phyloP scores from a whole-genome alignment of 2,797 vertebrate species.

The Enoplosus armatus region DNA sequence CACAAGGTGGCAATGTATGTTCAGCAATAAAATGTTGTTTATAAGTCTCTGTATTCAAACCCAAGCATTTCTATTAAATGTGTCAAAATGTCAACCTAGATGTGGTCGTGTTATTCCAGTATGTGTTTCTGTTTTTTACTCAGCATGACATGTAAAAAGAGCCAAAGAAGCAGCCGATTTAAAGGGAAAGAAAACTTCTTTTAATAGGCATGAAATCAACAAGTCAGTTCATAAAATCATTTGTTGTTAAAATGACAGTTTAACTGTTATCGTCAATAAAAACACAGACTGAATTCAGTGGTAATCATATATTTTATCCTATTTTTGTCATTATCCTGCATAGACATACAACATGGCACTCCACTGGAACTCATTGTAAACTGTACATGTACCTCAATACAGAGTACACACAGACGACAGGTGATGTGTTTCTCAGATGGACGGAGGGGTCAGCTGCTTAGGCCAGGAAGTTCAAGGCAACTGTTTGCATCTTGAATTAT shows the following conservation, averaged over 20 bases:
- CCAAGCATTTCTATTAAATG: constrained; percentile 10
- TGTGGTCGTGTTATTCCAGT: background rate
- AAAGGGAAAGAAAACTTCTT: constrained; percentile 68
- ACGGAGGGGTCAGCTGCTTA: constrained; percentile 34
- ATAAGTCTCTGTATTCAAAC: background rate
- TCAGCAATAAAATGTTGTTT: background rate
- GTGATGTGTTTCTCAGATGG: constrained; percentile 17
- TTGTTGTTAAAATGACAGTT: constrained; percentile 60
- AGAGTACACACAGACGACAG: constrained; percentile 38
- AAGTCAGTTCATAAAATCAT: constrained; percentile 68
- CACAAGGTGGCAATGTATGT: constrained; percentile 18
- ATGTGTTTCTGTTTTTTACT: background rate
- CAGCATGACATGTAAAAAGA: background rate
- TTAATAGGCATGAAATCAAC: constrained; percentile 79
- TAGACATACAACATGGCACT: constrained; percentile 55
- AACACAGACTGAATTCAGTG: constrained; percentile 54
- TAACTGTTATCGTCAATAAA: constrained; percentile 58
- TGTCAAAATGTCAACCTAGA: background rate
- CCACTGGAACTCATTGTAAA: constrained; percentile 51
- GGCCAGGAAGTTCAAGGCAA: constrained; percentile 49
- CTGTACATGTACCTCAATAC: constrained; percentile 50
- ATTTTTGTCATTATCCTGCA: constrained; percentile 53
- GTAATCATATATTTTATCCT: constrained; percentile 22
- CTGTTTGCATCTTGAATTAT: background rate
- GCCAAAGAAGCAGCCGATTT: background rate